Conservation (phyloP, 92 coral and sea anemone genomes). For the Heliopora coerulea region DNA sequence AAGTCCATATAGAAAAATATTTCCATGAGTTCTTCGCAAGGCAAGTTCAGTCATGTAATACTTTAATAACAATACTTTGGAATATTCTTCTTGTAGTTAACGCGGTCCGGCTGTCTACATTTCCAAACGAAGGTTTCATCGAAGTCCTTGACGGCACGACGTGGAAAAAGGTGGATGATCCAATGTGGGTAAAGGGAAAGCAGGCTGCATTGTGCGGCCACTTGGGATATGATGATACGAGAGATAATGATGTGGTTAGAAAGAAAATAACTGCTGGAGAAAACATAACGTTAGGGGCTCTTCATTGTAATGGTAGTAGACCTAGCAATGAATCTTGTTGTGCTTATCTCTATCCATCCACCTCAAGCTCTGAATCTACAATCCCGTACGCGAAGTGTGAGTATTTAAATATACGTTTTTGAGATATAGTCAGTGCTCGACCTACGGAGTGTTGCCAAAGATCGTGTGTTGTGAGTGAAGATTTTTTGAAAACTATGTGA, state of each 20-base stretch:
- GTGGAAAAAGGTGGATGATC: not conserved
- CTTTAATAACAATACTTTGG: too few species aligned
- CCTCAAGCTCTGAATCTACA: not conserved
- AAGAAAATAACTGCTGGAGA: too few species aligned
- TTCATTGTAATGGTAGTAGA: not conserved
- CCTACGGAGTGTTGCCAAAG: too few species aligned
- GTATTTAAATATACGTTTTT: constrained; percentile 2
- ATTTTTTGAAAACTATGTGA: too few species aligned
- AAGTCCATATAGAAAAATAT: too few species aligned
- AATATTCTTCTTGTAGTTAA: not conserved
- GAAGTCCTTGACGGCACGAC: not conserved
- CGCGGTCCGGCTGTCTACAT: not conserved
- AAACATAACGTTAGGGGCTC: too few species aligned
- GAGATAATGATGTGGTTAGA: too few species aligned
- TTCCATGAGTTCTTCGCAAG: too few species aligned
- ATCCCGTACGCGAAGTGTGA: constrained; percentile 6
- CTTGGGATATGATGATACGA: not conserved
- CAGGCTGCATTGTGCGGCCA: not conserved
- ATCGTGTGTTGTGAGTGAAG: too few species aligned
- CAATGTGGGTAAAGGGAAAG: not conserved
- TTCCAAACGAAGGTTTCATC: constrained; percentile 16
- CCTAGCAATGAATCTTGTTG: not conserved
- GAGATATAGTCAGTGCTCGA: too few species aligned
- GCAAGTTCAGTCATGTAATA: too few species aligned
- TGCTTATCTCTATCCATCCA: not conserved